Evolutionary conservation across 2,113 vertebrate genomes (phyloP), one percentile per base, ranked within the genome.

Genomic region (Phyllostomus hastatus): DNA sequence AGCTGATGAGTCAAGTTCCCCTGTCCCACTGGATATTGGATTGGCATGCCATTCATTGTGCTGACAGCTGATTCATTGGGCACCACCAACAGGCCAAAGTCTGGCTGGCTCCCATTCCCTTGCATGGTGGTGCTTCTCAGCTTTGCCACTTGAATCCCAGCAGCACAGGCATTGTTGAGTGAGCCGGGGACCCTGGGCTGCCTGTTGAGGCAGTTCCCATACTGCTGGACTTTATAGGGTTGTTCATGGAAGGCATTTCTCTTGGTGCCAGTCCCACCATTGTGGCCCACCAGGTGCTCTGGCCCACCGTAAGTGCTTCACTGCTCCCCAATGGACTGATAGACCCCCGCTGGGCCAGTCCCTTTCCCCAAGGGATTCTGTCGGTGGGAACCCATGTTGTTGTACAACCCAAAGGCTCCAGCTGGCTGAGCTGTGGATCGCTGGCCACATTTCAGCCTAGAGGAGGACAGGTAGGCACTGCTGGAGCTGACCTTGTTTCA

Each of bases 401-500:
- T 98, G 78, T 99, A 99, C 1, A 98, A 89, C 41, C 99, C 99
- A 3, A 99, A 99, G 46, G 98, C 97, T 31, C 98, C 98, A 22
- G 95, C 93, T 38, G 98, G 98, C 64, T 98, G 99, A 61, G 83
- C 80, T 0, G 86, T 17, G 28, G 96, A 50, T 78, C 98, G 99
- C 93, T 98, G 98, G 24, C 98, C 93, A 11, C 99, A 99, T 48
- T 98, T 99, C 66, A 97, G 92, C 97, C 98, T 99, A 3, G 98
- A 98, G 69, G 99, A 99, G 80, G 99, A 98, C 89, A 98, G 98
- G 67, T 99, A 99, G 7, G 99, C 98, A 78, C 99, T 99, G 79
- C 99, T 99, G 0, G 99, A 99, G 98, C 99, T 99, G 92, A 99
- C 99, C 98, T 99, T 99, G 19, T 99, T 99, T 99, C 99, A 99